These are phyloP conservation scores for Agonopterix arenella DNA, from an alignment of 2,888 invertebrate species.

Conservation along the genomic window DNA sequence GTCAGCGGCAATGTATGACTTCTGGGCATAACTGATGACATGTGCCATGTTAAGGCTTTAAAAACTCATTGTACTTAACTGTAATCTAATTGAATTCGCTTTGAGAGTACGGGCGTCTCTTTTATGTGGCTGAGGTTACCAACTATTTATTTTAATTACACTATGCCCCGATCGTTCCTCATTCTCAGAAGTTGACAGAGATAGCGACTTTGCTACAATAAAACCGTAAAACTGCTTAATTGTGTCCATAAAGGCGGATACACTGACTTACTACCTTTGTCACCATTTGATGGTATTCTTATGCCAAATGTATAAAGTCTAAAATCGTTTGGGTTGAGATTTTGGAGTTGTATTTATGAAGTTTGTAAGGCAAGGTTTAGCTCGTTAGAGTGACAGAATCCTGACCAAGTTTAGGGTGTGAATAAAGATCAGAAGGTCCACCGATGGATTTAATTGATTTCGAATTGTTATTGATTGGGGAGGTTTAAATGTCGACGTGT, in stretches of 20 bases:
- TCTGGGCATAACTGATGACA: no score
- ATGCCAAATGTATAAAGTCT: conserved; percentile 1
- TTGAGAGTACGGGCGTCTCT: no score
- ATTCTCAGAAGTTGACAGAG: conserved; percentile 70
- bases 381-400: conserved; percentile 50
- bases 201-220: conserved; percentile 44
- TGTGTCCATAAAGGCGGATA: conserved; percentile 53
- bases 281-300: conserved; percentile 1
- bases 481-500: conserved; percentile 10
- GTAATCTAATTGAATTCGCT: no score
- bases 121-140: no score
- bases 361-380: conserved; percentile 17
- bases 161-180: conserved; percentile 17
- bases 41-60: no score
- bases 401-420: conserved; percentile 28
- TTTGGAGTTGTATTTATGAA: neutral
- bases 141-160: no score
- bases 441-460: conserved; percentile 34
- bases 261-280: conserved; percentile 23
- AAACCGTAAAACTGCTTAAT: conserved; percentile 66
- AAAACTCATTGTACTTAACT: no score
- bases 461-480: conserved; percentile 38
- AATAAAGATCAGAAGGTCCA: conserved; percentile 27
- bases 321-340: conserved; percentile 1
- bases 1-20: no score